A percentile compares a stretch with the other conserved stretches of the same genome.
Conservation (phyloP, 37 sponge, comb jelly and placozoan genomes). For the Eunapius fragilis region DNA sequence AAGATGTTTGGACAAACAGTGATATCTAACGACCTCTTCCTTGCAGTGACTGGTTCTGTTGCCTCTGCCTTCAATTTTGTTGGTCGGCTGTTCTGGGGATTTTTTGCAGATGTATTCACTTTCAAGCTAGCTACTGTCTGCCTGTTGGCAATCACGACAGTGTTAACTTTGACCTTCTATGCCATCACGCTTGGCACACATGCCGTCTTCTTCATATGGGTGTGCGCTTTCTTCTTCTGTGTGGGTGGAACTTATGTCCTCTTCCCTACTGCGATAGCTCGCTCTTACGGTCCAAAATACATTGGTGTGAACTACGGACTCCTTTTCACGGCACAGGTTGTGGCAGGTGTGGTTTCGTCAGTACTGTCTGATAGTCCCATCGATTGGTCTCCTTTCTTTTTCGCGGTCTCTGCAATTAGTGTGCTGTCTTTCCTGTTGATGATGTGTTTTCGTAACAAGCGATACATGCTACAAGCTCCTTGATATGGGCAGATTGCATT, state of each 20-base stretch:
- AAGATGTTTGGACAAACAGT: conserved; percentile 66
- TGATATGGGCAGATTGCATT: too few relatives aligned
- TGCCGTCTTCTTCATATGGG: conserved; percentile 68
- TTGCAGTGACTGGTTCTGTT: conserved; percentile 58
- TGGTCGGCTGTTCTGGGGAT: conserved; percentile 83
- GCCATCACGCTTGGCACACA: conserved; percentile 15
- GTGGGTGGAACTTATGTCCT: conserved; percentile 79
- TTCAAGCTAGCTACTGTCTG: conserved; percentile 67
- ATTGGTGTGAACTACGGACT: conserved; percentile 78
- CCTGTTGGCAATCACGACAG: conserved; percentile 33
- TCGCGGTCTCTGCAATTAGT: conserved; percentile 36
- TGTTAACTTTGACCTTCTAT: conserved; percentile 45
- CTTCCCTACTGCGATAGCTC: conserved; percentile 71
- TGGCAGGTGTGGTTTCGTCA: conserved; percentile 40
- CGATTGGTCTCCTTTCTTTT: conserved; percentile 33
- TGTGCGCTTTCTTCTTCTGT: conserved; percentile 86
- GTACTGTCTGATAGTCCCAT: conserved; percentile 12
- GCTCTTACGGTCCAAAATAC: conserved; percentile 73
- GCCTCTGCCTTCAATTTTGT: conserved; percentile 64
- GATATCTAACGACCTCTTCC: conserved; percentile 64
- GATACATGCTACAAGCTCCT: conserved; percentile 48
- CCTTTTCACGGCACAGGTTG: conserved; percentile 60
- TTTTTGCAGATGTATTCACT: conserved; percentile 55
- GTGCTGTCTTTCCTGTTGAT: conserved; percentile 36
- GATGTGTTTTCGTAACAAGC: conserved; percentile 48